These are phyloP conservation scores for Falco berigora DNA, from an alignment of 2,797 vertebrate genomes.

Conservation along the genomic window DNA sequence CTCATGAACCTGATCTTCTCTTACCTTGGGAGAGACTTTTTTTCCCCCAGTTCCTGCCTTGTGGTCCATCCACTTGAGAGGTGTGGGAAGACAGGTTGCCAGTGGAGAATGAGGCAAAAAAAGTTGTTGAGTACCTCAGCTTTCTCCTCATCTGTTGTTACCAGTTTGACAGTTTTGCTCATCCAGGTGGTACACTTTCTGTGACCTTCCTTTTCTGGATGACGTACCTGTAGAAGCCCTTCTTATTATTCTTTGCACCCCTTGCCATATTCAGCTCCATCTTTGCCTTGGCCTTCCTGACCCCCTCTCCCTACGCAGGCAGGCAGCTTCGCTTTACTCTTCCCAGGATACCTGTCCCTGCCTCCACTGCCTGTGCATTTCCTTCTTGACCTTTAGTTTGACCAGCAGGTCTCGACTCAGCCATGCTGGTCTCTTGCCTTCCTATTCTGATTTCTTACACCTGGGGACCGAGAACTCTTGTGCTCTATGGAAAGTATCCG, in stretches of 20 bases:
- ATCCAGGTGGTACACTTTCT: no score
- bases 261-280: not conserved
- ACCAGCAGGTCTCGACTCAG: not conserved
- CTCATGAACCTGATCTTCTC: not conserved
- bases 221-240: no score
- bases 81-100: not conserved
- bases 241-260: no score
- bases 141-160: no score
- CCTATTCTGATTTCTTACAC: not conserved
- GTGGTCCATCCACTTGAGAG: rapidly evolving
- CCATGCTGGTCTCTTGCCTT: not conserved
- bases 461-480: not conserved
- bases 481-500: not conserved
- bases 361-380: not conserved
- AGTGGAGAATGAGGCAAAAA: not conserved
- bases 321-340: not conserved
- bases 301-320: not conserved
- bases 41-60: not conserved
- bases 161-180: no score
- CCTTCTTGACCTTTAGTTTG: not conserved
- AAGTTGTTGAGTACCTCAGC: no score
- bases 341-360: not conserved
- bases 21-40: not conserved
- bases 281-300: not conserved
- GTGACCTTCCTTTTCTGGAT: no score